phyloP scores from a whole-genome alignment of 2,113 vertebrate species.

The Spermophilus dauricus region DNA sequence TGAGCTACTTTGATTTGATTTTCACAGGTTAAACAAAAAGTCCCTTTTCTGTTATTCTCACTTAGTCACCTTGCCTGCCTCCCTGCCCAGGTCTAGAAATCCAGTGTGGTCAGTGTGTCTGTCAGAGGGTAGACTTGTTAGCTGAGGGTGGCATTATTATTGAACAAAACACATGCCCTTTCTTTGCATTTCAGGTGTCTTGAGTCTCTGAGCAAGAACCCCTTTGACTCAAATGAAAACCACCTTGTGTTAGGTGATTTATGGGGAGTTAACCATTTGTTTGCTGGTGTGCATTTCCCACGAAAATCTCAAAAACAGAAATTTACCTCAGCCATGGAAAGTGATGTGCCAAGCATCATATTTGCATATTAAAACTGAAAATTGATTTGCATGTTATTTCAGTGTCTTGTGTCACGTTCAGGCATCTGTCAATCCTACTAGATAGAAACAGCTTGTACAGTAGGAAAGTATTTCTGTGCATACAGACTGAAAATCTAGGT shows the following conservation, averaged over 20 bases:
- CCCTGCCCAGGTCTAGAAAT: not conserved
- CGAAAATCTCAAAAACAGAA: conserved; percentile 87
- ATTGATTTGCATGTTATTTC: conserved; percentile 88
- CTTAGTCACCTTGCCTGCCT: not conserved
- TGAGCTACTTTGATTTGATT: conserved; percentile 58
- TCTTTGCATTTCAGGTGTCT: conserved; percentile 82
- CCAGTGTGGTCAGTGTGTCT: not conserved
- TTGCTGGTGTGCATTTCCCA: conserved; percentile 88
- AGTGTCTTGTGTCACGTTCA: conserved; percentile 87
- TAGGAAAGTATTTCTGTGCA: conserved; percentile 84
- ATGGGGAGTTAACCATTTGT: conserved; percentile 89
- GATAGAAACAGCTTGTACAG: conserved; percentile 87
- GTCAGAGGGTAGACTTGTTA: not conserved
- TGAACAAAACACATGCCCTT: conserved; percentile 81
- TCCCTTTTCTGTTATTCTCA: conserved; percentile 28
- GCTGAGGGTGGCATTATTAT: conserved; percentile 57
- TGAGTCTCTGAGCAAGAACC: conserved; percentile 83
- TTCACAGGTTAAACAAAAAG: conserved; percentile 40
- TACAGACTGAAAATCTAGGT: conserved; percentile 69
- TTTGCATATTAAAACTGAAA: conserved; percentile 90
- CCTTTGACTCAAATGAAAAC: conserved; percentile 88
- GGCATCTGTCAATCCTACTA: conserved; percentile 87
- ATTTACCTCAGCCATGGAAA: conserved; percentile 88
- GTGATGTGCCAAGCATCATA: conserved; percentile 88
- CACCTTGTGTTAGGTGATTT: conserved; percentile 82